These are phyloP conservation scores for Brenthis daphne DNA, from an alignment of 2,888 invertebrate genomes.

Conservation along the genomic window DNA sequence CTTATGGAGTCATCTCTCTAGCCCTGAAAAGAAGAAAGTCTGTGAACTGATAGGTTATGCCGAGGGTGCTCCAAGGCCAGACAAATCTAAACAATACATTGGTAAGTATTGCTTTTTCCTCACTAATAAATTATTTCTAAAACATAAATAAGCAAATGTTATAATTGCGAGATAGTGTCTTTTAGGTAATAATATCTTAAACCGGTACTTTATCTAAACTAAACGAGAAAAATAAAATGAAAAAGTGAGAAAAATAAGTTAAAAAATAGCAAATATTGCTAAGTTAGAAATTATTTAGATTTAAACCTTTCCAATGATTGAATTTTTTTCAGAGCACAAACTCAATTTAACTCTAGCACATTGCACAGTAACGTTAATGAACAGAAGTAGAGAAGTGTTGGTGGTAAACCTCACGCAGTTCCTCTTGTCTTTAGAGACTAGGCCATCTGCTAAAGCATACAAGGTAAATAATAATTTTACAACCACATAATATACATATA, in stretches of 20 bases:
- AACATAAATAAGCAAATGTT: neutral
- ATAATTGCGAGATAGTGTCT: too few relatives aligned
- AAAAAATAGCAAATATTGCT: too few relatives aligned
- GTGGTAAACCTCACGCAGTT: constrained; percentile 88
- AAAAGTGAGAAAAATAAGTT: too few relatives aligned
- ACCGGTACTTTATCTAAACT: neutral
- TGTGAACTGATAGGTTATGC: constrained; percentile 85
- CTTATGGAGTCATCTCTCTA: constrained; percentile 84
- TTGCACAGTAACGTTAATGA: constrained; percentile 85
- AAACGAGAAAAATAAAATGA: neutral
- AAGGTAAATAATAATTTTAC: constrained; percentile 66
- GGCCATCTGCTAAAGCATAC: constrained; percentile 85
- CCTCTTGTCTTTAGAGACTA: constrained; percentile 85
- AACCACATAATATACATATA: too few relatives aligned
- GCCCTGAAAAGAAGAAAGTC: constrained; percentile 83
- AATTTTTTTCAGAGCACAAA: constrained; percentile 85
- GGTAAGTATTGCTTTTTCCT: constrained; percentile 60
- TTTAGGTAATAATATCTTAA: too few relatives aligned
- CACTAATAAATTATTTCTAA: neutral
- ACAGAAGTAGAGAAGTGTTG: constrained; percentile 86
- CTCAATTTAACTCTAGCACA: constrained; percentile 89
- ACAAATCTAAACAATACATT: constrained; percentile 81
- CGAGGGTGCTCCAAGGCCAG: constrained; percentile 76
- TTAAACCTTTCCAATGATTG: too few relatives aligned
- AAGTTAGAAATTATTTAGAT: too few relatives aligned